Conservation (phyloP, 2,888 invertebrate genomes). For the Pteria penguin region DNA sequence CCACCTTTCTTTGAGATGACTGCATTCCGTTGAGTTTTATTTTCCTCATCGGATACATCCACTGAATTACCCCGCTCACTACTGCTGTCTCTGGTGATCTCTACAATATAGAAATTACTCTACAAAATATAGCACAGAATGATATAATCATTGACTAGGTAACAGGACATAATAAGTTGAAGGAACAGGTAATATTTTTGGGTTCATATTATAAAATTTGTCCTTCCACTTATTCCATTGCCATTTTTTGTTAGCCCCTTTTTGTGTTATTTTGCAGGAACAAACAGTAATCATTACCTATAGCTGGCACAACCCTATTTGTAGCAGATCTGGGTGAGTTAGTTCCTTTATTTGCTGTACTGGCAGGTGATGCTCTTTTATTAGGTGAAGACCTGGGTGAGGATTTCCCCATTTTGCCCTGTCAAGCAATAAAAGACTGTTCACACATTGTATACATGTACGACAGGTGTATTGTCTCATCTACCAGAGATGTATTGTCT, state of each 20-base stretch:
- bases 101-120: slow-evolving; percentile 53
- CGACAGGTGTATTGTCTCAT: too few relatives aligned
- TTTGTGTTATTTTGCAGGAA: too few relatives aligned
- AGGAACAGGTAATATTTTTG: too few relatives aligned
- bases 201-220: too few relatives aligned
- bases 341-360: too few relatives aligned
- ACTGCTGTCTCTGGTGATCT: slow-evolving; percentile 74
- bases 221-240: too few relatives aligned
- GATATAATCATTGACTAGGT: too few relatives aligned
- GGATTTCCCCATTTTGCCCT: background rate
- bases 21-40: background rate
- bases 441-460: too few relatives aligned
- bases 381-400: slow-evolving; percentile 15
- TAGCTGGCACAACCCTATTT: slow-evolving; percentile 58
- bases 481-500: too few relatives aligned
- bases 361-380: background rate
- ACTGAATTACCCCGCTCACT: slow-evolving; percentile 61
- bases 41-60: slow-evolving; percentile 49
- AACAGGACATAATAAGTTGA: too few relatives aligned
- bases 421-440: background rate
- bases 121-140: too few relatives aligned
- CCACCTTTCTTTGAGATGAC: background rate
- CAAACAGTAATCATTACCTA: slow-evolving; percentile 58
- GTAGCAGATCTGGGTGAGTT: slow-evolving; percentile 35
- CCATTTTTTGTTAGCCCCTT: too few relatives aligned